phyloP scores from a whole-genome alignment of 2,888 invertebrate species.

The Artemia sinica region DNA sequence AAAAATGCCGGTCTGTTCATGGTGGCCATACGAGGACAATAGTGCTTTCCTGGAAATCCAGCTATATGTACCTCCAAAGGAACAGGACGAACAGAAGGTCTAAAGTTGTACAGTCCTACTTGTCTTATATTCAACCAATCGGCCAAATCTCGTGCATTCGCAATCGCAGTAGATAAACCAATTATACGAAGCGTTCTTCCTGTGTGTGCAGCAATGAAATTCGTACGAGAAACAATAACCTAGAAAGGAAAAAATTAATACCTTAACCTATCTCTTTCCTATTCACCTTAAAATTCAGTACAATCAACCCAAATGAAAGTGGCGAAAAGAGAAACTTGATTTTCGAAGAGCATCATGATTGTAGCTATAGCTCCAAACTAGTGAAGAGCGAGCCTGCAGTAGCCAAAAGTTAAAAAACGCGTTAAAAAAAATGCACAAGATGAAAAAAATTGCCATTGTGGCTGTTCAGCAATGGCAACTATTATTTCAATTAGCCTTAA shows the following conservation, averaged over 20 bases:
- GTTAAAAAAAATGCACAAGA: too few species aligned
- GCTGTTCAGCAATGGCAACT: too few species aligned
- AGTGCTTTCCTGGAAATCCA: constrained; percentile 93
- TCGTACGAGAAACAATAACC: constrained; percentile 78
- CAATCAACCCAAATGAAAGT: too few species aligned
- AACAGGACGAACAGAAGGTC: constrained; percentile 92
- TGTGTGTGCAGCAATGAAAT: constrained; percentile 83
- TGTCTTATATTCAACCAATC: constrained; percentile 46
- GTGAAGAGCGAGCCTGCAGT: too few species aligned
- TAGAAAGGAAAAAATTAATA: constrained; percentile 34
- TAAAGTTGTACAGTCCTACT: constrained; percentile 89
- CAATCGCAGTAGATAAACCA: constrained; percentile 89
- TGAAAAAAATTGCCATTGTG: too few species aligned
- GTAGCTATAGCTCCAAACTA: too few species aligned
- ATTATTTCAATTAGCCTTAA: too few species aligned
- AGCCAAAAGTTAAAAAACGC: too few species aligned
- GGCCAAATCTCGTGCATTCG: constrained; percentile 92
- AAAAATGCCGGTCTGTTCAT: constrained; percentile 98
- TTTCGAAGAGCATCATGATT: too few species aligned
- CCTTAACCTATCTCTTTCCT: too few species aligned
- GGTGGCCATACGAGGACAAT: constrained; percentile 96
- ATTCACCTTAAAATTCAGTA: too few species aligned
- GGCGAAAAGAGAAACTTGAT: too few species aligned
- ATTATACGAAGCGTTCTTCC: constrained; percentile 59
- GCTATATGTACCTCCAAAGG: constrained; percentile 83